Evolutionary conservation across 1,140 invertebrate genomes (phyloP), one percentile per base, ranked within the genome.

Genomic region (Calephelis nemesis): DNA sequence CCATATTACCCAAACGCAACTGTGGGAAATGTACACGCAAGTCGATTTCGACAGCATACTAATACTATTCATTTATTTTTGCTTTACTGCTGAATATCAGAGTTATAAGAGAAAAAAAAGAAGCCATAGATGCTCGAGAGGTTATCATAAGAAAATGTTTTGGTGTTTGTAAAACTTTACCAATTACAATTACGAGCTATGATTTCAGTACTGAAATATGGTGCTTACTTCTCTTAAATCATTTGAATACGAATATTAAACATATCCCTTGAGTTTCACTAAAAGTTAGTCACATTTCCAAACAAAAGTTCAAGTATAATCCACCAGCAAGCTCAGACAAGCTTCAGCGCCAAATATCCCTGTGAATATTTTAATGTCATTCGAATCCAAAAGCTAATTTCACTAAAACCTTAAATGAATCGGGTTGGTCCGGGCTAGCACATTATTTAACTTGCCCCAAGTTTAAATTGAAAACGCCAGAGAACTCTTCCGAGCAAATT

Each of bases 361-460:
- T 78, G 74, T 68, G 78, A 76, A 81, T 82, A 78, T 85, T 83
- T 81, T 80, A 84, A 82, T 83, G 80, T 82, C 82, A 82, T 82
- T 79, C 75, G 71, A 88, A 88, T 87, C 82, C 84, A 88, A 88
- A 88, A 88, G 85, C 82, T 88, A 90, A 91, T 91, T 91, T 88
- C 83, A 82, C 83, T 90, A 87, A 90, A 88, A 90, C 82, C 83
- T 88, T 85, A 89, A 89, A 91, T 89, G 85, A 90, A 87, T 83
- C 82, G 88, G 84, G 86, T 87, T 83, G 79, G 82, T 75, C 79
- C 77, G 75, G 79, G 82, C 84, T 89, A 82, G 77, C 86, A 85
- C 84, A 84, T 90, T 91, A 88, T 91, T 91, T 91, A 90, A 91
- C 86, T 91, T 88, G 83, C 77, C 82, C 81, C 79, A 91, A 91